A percentile compares a stretch with the other conserved stretches of the same genome.
Evolutionary conservation across 1,140 invertebrate species (phyloP).

Genomic region (Helicoverpa zea): DNA sequence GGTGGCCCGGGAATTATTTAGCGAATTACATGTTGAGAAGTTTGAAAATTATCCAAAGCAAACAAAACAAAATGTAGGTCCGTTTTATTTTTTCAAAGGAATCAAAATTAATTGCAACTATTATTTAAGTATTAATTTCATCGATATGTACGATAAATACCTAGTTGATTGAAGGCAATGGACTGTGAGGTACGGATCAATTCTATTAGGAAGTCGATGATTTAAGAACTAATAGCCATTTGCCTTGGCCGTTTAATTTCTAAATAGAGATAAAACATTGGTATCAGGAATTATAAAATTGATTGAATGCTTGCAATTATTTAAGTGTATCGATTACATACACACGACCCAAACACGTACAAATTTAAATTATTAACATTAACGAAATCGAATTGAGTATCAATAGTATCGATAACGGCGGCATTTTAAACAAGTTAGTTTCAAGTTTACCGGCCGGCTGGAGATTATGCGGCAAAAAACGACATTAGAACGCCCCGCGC

Average conservation of each 20-base stretch:
- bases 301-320: not conserved
- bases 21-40: not conserved
- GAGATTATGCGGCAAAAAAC: slow-evolving; percentile 59
- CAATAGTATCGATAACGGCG: slow-evolving; percentile 13
- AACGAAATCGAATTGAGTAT: not conserved
- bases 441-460: slow-evolving; percentile 29
- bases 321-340: not conserved
- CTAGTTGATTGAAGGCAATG: not conserved
- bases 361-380: not conserved
- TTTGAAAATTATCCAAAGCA: not conserved
- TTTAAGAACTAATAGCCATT: slow-evolving; percentile 1
- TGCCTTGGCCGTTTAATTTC: not conserved
- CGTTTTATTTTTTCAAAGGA: not conserved
- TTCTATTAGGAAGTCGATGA: not conserved
- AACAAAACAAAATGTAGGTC: not conserved
- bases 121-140: not conserved
- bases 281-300: not conserved
- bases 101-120: not conserved
- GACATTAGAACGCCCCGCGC: slow-evolving; percentile 63
- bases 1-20: not conserved
- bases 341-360: too few species aligned
- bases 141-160: not conserved
- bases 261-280: not conserved
- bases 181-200: not conserved
- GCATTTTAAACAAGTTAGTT: not conserved